Evolutionary conservation across 2,888 invertebrate species (phyloP), one percentile per base, ranked within the genome.

Genomic region (Pheosia tremula): DNA sequence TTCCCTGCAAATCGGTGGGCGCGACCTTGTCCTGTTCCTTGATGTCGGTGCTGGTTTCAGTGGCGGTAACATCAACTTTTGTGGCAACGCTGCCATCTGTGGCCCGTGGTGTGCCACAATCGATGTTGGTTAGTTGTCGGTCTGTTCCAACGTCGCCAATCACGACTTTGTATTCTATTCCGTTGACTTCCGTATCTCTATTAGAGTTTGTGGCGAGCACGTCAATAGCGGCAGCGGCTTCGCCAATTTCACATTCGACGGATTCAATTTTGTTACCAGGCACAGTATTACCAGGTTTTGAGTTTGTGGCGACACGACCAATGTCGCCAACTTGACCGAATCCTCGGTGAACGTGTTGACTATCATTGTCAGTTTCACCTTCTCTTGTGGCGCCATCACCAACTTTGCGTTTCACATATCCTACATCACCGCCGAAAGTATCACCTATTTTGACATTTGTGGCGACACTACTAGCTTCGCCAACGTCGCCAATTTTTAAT

Each of bases 1-100:
- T 58, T 24, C 59, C 45, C 53, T 60, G 58, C n/a, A 60, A n/a
- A 56, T 66, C 64, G 56, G 67, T 61, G 61, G 64, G 59, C 53
- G 57, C 43, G 6, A 43, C 24, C 8, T 59, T 41, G 53, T 52
- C 36, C 24, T 24, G 24, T 24, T 24, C 2, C 24, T 36, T 52
- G 37, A 37, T 36, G 8, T 38, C 39, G 38, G 56, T 11, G 38
- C 39, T 13, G n/a, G 3, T 38, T 9, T 55, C 39, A 38, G 3
- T 24, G 50, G 24, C 24, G 6, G 13, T 4, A n/a, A 6, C 52
- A 36, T 10, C 37, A 37, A 7, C 36, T 3, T n/a, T 47, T n/a
- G 47, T 47, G 47, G 47, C 47, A 47, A 5, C 45, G 3, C 45
- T n/a, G 47, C 47, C 47, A n/a, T 41, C 41, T 41, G 8, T 41